phyloP scores from a whole-genome alignment of 1,140 invertebrate genomes.

The Listronotus oregonensis region DNA sequence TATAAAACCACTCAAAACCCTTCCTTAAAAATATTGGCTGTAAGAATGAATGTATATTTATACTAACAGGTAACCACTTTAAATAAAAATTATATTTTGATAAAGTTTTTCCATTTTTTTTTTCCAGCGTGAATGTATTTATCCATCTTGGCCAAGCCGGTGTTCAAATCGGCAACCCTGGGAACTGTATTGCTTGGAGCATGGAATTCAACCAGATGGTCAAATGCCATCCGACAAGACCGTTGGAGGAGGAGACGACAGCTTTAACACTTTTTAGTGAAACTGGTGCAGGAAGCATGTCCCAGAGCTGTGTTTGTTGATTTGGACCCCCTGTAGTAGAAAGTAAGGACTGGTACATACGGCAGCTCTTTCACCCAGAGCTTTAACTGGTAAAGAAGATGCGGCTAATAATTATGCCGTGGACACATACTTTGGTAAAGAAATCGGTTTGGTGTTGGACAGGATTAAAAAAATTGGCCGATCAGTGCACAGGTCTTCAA shows the following conservation, averaged over 20 bases:
- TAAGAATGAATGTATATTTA: too few species aligned
- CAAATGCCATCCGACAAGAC: slow-evolving; percentile 58
- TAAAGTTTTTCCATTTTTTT: too few species aligned
- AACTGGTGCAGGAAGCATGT: slow-evolving; percentile 85
- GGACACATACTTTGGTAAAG: slow-evolving; percentile 91
- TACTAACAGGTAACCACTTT: too few species aligned
- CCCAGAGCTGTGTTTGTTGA: slow-evolving; percentile 87
- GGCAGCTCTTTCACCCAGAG: slow-evolving; percentile 84
- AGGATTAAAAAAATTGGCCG: slow-evolving; percentile 78
- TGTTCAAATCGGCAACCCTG: slow-evolving; percentile 72
- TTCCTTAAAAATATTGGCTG: too few species aligned
- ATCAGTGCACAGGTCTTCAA: slow-evolving; percentile 85
- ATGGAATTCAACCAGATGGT: too few species aligned
- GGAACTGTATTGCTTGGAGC: slow-evolving; percentile 59
- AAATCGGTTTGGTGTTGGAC: slow-evolving; percentile 81
- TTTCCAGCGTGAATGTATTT: slow-evolving; percentile 66
- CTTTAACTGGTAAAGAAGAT: slow-evolving; percentile 81
- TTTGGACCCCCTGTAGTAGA: slow-evolving; percentile 84
- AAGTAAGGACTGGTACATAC: slow-evolving; percentile 82
- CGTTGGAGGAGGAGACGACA: slow-evolving; percentile 55
- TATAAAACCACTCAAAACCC: too few species aligned
- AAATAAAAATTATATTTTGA: too few species aligned
- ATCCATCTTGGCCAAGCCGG: slow-evolving; percentile 69
- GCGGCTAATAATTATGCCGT: slow-evolving; percentile 89
- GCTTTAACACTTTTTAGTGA: slow-evolving; percentile 87